Evolutionary conservation across 2,888 invertebrate genomes (phyloP).

Genomic region (Biston stratarius): DNA sequence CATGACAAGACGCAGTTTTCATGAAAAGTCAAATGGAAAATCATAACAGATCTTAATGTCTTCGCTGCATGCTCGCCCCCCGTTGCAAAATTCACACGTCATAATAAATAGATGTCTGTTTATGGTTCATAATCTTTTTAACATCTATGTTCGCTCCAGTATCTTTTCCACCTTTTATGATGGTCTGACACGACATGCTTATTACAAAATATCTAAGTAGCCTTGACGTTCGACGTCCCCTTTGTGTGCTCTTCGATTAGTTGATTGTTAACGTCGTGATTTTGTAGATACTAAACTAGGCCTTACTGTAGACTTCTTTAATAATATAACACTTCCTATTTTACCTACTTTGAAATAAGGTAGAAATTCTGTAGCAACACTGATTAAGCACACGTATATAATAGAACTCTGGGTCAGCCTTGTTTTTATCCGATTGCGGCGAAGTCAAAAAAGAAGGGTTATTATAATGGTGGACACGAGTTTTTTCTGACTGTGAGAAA

Average conservation of each 20-base stretch:
- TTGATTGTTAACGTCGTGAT: conserved; percentile 16
- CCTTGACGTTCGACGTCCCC: conserved; percentile 16
- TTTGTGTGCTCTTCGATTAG: conserved; percentile 22
- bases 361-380: no score
- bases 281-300: not conserved
- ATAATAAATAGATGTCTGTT: conserved; percentile 55
- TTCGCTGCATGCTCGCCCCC: conserved; percentile 74
- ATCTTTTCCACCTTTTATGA: conserved; percentile 27
- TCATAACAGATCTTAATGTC: conserved; percentile 81
- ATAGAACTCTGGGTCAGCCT: no score
- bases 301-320: not conserved
- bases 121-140: conserved; percentile 39
- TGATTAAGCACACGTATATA: no score
- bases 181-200: conserved; percentile 26
- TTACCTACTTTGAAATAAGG: not conserved
- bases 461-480: no score
- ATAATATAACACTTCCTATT: not conserved
- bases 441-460: no score
- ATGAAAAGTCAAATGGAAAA: conserved; percentile 81
- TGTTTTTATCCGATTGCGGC: no score
- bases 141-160: conserved; percentile 35
- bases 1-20: conserved; percentile 83
- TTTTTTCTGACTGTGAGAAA: no score
- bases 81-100: conserved; percentile 71
- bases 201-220: conserved; percentile 21